These are phyloP conservation scores for Hirtodrosophila alboralis DNA, from an alignment of 2,888 invertebrate species.

Conservation along the genomic window DNA sequence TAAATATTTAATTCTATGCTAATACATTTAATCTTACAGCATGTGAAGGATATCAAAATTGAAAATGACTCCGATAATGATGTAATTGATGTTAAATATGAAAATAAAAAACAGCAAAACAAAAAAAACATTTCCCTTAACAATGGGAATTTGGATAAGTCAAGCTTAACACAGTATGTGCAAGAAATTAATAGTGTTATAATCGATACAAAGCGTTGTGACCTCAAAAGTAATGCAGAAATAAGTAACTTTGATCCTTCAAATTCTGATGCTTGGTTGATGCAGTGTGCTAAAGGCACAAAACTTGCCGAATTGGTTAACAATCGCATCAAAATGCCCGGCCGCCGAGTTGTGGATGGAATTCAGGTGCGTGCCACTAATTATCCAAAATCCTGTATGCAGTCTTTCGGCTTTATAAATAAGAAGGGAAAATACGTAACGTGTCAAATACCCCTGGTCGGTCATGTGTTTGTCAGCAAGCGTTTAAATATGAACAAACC, in stretches of 20 bases:
- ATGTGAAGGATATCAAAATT: too few relatives aligned
- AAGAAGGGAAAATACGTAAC: conserved; percentile 43
- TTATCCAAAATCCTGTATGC: conserved; percentile 10
- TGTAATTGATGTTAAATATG: too few relatives aligned
- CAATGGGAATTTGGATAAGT: conserved; percentile 6
- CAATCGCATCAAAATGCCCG: conserved; percentile 59
- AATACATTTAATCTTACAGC: too few relatives aligned
- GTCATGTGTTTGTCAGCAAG: conserved; percentile 45
- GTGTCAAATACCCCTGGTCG: conserved; percentile 29
- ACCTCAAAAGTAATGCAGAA: not conserved
- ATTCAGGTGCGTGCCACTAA: conserved; percentile 43
- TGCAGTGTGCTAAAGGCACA: conserved; percentile 56
- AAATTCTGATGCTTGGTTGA: conserved; percentile 56
- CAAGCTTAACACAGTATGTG: conserved; percentile 34
- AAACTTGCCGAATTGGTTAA: conserved; percentile 4
- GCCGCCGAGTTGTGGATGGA: conserved; percentile 47
- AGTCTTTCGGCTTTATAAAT: conserved; percentile 52
- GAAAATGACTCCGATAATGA: too few relatives aligned
- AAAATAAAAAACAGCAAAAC: too few relatives aligned
- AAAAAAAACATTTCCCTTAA: too few relatives aligned
- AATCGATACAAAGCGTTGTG: not conserved
- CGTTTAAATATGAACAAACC: conserved; percentile 36
- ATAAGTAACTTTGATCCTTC: conserved; percentile 41
- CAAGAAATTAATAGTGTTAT: conserved; percentile 45
- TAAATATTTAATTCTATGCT: too few relatives aligned